Conservation (phyloP, 1,140 invertebrate genomes). For the Drosophila tsacasi region DNA sequence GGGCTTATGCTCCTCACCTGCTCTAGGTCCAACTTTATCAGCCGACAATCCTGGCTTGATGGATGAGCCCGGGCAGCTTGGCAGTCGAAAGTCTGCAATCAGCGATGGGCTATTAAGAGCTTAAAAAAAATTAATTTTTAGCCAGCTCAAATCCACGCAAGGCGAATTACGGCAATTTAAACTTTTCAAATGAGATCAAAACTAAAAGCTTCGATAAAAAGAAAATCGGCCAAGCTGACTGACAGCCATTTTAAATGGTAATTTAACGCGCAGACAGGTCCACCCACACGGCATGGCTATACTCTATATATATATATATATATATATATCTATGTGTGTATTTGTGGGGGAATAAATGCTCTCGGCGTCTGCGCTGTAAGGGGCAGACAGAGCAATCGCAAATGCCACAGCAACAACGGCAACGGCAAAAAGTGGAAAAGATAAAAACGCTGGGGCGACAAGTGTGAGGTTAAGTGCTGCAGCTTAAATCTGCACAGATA, state of each 20-base stretch:
- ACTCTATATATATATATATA: neutral
- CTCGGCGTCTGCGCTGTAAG: conserved; percentile 72
- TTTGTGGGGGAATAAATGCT: conserved; percentile 15
- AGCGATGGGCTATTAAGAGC: conserved; percentile 18
- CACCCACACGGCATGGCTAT: conserved; percentile 14
- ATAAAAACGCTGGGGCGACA: conserved; percentile 56
- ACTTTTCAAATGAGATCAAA: conserved; percentile 79
- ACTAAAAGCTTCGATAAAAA: conserved; percentile 83
- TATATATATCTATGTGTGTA: neutral
- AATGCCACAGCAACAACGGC: conserved; percentile 30
- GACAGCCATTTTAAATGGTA: conserved; percentile 85
- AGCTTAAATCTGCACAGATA: conserved; percentile 72
- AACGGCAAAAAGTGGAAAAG: conserved; percentile 26
- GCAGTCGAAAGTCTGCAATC: neutral
- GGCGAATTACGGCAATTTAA: conserved; percentile 78
- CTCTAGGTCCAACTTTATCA: neutral
- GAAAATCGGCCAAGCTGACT: conserved; percentile 73
- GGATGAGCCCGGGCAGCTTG: neutral
- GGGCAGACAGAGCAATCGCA: conserved; percentile 39
- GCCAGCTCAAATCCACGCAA: conserved; percentile 39
- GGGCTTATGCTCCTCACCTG: conserved; percentile 71
- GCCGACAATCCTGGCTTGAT: neutral
- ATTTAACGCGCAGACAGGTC: conserved; percentile 64
- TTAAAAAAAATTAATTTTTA: conserved; percentile 13
- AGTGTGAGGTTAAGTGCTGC: conserved; percentile 82